Base-by-base conservation (phyloP, 1,140 invertebrate genomes). In the Polypedilum vanderplanki region DNA sequence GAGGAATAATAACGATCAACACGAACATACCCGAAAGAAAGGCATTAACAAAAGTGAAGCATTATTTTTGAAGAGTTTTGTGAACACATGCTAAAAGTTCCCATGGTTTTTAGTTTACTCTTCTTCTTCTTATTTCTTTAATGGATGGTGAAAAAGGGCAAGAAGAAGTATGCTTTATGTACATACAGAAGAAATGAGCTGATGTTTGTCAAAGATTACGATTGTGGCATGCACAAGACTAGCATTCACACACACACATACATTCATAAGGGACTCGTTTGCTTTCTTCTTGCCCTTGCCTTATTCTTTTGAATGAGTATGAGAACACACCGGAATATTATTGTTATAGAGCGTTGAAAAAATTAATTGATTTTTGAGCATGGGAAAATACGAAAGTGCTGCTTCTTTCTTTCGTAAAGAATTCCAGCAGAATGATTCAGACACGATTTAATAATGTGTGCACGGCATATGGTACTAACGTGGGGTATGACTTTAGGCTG, bases 41-140 rank as follows among this genome's bases (percentile, higher is more conserved):
- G n/a, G 46, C 46, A 57, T 57, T 57, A 57, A 57, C 12, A 70
- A 70, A 70, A 7, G 1, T 20, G 18, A 18, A 18, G n/a, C 64
- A 67, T 67, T n/a, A 15, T 12, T 22, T 22, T 18, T 22, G 17
- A 20, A 70, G 65, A 70, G 17, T 70, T 70, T 20, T 20, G 17
- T 70, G 65, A 70, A 70, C 65, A 70, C 65, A 70, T 70, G 65
- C 65, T 20, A 9, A 70, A 70, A 70, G 65, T 70, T 70, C 65
- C 65, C 65, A 70, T 70, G 65, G 65, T 5, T 57, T 57, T 57
- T 12, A 33, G 24, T 33, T 33, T 33, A 33, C 24, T 33, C 5
- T 5, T 33, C 24, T 33, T 33, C 24, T n/a, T n/a, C 46, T 57
- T 57, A 5, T 33, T 33, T 33, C 24, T 33, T 57, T 57, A 57